Conservation (phyloP, 2,888 invertebrate species). For the Malthinus seriepunctatus region DNA sequence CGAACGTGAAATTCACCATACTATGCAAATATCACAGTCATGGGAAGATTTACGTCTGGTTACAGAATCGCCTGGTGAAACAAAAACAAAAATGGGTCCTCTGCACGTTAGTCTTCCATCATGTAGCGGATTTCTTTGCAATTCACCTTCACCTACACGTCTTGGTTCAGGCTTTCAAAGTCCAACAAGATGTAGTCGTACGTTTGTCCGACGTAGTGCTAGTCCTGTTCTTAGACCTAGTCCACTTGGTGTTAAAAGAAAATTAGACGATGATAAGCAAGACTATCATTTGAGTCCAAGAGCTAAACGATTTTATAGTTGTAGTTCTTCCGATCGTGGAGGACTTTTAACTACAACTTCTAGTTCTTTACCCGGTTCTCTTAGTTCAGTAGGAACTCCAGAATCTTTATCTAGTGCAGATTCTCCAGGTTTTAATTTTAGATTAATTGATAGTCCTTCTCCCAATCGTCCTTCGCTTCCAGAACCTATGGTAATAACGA, state of each 20-base stretch:
- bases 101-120: conserved; percentile 57
- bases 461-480: conserved; percentile 53
- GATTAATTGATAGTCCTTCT: conserved; percentile 60
- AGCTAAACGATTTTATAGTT: conserved; percentile 54
- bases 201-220: conserved; percentile 80
- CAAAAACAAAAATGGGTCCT: conserved; percentile 49
- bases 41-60: conserved; percentile 85
- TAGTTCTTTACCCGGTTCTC: conserved; percentile 58
- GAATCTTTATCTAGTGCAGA: conserved; percentile 65
- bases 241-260: conserved; percentile 71
- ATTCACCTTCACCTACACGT: conserved; percentile 52
- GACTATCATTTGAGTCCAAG: conserved; percentile 52
- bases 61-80: conserved; percentile 42
- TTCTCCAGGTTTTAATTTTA: conserved; percentile 62
- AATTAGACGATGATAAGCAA: conserved; percentile 61
- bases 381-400: conserved; percentile 63
- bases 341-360: conserved; percentile 54
- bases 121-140: conserved; percentile 45
- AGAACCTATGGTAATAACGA: conserved; percentile 49
- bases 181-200: conserved; percentile 73
- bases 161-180: conserved; percentile 51
- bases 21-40: conserved; percentile 93
- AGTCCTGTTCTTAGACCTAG: conserved; percentile 87
- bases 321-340: conserved; percentile 45
- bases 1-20: conserved; percentile 87